A percentile compares a stretch with the other conserved stretches of the same genome.
phyloP scores from a whole-genome alignment of 1,140 invertebrate species.

The Lethocerus indicus region DNA sequence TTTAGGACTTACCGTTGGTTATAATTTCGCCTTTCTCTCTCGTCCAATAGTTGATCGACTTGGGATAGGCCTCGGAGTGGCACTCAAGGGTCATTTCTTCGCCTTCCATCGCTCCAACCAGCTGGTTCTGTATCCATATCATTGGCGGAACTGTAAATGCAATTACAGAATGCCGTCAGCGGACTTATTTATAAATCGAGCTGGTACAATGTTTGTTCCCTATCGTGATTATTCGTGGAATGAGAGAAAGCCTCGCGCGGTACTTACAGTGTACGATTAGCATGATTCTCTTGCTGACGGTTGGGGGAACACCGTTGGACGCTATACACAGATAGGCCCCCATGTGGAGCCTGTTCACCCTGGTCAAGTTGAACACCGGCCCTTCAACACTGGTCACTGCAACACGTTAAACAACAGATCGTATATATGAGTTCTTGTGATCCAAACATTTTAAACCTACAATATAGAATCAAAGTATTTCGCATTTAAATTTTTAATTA shows the following conservation, averaged over 20 bases:
- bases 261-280: slow-evolving; percentile 56
- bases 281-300: slow-evolving; percentile 73
- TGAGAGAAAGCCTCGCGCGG: too few species aligned
- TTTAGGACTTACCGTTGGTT: slow-evolving; percentile 47
- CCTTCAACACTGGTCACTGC: slow-evolving; percentile 51
- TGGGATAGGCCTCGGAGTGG: slow-evolving; percentile 71
- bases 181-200: too few species aligned
- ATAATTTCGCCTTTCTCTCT: slow-evolving; percentile 60
- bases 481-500: too few species aligned
- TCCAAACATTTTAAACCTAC: too few species aligned
- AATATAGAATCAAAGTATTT: too few species aligned
- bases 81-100: slow-evolving; percentile 61
- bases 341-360: slow-evolving; percentile 71
- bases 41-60: slow-evolving; percentile 76
- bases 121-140: slow-evolving; percentile 70
- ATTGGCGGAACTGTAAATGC: slow-evolving; percentile 64
- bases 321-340: slow-evolving; percentile 79
- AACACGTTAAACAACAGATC: too few species aligned
- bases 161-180: too few species aligned
- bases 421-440: too few species aligned
- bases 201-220: too few species aligned
- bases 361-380: slow-evolving; percentile 54
- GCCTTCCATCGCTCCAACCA: slow-evolving; percentile 58
- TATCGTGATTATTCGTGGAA: too few species aligned
- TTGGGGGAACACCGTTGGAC: slow-evolving; percentile 70